Percentiles rank a stretch among this genome's conserved stretches.
Evolutionary conservation across 2,797 vertebrate species (phyloP).

Genomic region (Diplodus puntazzo): DNA sequence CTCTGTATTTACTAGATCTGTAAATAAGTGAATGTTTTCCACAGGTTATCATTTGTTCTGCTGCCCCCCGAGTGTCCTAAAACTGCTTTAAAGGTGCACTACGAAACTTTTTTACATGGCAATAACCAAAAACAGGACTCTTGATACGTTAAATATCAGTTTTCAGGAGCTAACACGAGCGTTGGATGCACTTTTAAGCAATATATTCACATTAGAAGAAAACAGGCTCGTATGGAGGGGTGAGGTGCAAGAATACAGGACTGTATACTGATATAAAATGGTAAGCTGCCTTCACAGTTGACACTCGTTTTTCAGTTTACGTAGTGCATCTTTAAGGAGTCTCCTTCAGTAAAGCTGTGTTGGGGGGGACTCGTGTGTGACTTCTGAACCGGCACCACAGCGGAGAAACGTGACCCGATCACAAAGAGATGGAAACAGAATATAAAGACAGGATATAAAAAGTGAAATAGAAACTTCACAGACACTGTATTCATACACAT

Average conservation of each 20-base stretch:
- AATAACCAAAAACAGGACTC: too few species aligned
- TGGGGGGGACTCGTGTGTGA: conserved; percentile 41
- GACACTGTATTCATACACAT: conserved; percentile 10
- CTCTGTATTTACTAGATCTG: neutral
- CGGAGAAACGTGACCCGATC: conserved; percentile 42
- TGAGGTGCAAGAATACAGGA: too few species aligned
- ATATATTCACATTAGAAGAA: too few species aligned
- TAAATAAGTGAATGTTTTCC: neutral
- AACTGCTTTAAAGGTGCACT: neutral
- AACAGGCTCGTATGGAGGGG: too few species aligned
- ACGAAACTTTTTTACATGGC: too few species aligned
- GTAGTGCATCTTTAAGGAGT: neutral
- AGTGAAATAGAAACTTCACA: conserved; percentile 22
- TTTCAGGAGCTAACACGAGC: too few species aligned
- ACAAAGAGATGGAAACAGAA: conserved; percentile 62
- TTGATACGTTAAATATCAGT: too few species aligned
- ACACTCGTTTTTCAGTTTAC: too few species aligned
- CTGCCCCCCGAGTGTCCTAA: neutral
- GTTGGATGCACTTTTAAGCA: too few species aligned
- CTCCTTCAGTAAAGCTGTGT: neutral
- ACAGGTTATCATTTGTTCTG: conserved; percentile 1
- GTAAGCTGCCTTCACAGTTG: too few species aligned
- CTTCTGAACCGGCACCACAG: conserved; percentile 54
- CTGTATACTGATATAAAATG: too few species aligned
- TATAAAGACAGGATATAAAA: conserved; percentile 49